Evolutionary conservation across 2,888 invertebrate species (phyloP), one percentile per base, ranked within the genome.

Genomic region (Cerastis leucographa): DNA sequence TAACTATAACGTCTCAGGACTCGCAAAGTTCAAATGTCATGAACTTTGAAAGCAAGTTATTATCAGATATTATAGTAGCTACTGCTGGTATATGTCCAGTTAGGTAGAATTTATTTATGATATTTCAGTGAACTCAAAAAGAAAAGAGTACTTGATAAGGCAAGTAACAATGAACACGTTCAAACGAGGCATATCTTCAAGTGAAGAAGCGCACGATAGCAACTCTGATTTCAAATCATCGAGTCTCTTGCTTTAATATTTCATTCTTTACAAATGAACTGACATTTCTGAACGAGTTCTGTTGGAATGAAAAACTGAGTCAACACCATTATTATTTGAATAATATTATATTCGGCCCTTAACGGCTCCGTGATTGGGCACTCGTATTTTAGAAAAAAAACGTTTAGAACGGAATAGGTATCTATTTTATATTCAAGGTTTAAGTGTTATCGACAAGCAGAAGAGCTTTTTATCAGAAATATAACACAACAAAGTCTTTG

Each of bases 201-300:
- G 87, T 80, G 84, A 89, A 90, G 90, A 91, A 91, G 90, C 87
- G 83, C 77, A 87, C 90, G 90, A 93, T 90, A 90, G 89, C 90
- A 83, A 87, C 84, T 91, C 91, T 87, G 92, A 93, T 94, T 93
- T 93, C 89, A 93, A 93, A 93, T 94, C 93, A 93, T 93, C 91
- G 92, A 90, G 91, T 87, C 89, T 89, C 86, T 78, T 85, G 89
- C 89, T 94, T 93, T 94, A 94, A 94, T 95, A 94, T 94, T 94
- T 94, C 93, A 93, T 92, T 93, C 92, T 92, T 92, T 92, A 93
- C 93, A 94, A 94, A 94, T 91, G 92, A 91, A 89, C 92, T 90
- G 93, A 91, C 92, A 90, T 92, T 93, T 91, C 88, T 85, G 90
- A 91, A 92, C 90, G 91, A 92, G 90, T 91, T 90, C 90, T 88